Base-by-base conservation (phyloP, 1,140 invertebrate species). In the Tetraneura akinire region DNA sequence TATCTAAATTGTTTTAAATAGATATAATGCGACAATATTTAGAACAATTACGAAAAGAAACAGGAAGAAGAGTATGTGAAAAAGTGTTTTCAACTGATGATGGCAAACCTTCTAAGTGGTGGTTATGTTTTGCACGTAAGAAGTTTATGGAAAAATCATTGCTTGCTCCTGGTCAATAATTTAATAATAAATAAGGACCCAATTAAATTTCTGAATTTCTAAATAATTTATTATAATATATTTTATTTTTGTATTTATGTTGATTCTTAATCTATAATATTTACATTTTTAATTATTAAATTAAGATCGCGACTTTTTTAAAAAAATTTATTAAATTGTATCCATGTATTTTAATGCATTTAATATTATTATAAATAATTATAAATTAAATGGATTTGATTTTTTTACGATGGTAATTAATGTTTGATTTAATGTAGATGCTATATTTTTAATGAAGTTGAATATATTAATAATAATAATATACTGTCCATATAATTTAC, bases 71-170 rank as follows among this genome's bases (percentile, higher is more conserved):
- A 81, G 89, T 99, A 18, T 91, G 93, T 85, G 96, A 98, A 80
- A 95, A 93, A 87, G 96, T 97, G 0, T 98, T 96, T 86, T 91
- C 90, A 60, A 90, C 91, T 26, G 92, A 95, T 81, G 94, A 96
- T 87, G 95, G 95, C 2, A 97, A 96, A 85, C 96, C 98, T 16
- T 97, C 94, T 84, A 99, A 99, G 88, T 99, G 98, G 98, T 99
- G 98, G 98, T 88, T 98, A 42, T 99, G 98, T 85, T 99, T 99
- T 88, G 92, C 96, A 18, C 98, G 98, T 85, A 98, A 97, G 89
- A 98, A 97, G 88, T 99, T 99, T 85, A 99, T 99, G 97, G 98
- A 99, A 85, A 99, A 99, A 85, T 97, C 95, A 60, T 87, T 99
- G 10, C 93, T 94, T 66, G 93, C 90, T 0, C 92, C 92, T 16